Percentiles rank a stretch among this genome's conserved stretches.
phyloP scores from a whole-genome alignment of 2,888 invertebrate species.

The Chaetogeoica ovagalla region DNA sequence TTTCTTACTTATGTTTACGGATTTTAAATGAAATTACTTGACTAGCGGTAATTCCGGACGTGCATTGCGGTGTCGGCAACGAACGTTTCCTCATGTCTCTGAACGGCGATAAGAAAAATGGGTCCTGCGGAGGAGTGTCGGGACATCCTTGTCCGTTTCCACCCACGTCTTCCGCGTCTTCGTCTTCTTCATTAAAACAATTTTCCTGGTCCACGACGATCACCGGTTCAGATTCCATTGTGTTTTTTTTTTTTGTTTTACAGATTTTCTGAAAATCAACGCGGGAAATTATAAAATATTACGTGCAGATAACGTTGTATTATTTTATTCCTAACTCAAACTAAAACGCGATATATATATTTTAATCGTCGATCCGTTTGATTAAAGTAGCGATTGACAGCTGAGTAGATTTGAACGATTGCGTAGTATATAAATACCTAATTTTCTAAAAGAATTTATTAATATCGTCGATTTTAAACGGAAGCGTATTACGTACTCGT shows the following conservation, averaged over 20 bases:
- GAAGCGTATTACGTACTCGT: no score
- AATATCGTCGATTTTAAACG: no score
- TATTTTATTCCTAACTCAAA: no score
- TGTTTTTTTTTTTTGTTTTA: neutral
- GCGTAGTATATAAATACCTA: no score
- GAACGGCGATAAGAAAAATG: slow-evolving; percentile 81
- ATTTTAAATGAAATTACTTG: slow-evolving; percentile 62
- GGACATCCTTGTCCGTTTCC: slow-evolving; percentile 37
- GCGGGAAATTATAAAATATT: no score
- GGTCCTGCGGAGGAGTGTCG: slow-evolving; percentile 73
- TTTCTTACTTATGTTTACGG: no score
- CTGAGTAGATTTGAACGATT: no score
- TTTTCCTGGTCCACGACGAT: slow-evolving; percentile 50
- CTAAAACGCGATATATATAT: no score
- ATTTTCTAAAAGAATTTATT: no score
- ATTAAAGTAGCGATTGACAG: no score
- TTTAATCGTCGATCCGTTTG: no score
- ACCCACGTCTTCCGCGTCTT: slow-evolving; percentile 30
- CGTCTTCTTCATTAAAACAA: slow-evolving; percentile 46
- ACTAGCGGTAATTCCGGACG: slow-evolving; percentile 82
- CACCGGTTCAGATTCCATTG: slow-evolving; percentile 46
- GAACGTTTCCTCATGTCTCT: slow-evolving; percentile 80
- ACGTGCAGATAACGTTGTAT: no score
- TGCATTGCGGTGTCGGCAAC: slow-evolving; percentile 80
- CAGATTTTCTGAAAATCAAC: slow-evolving; percentile 18